Evolutionary conservation across 2,888 invertebrate species (phyloP), one percentile per base, ranked within the genome.

Genomic region (Scaptomyza reducta): DNA sequence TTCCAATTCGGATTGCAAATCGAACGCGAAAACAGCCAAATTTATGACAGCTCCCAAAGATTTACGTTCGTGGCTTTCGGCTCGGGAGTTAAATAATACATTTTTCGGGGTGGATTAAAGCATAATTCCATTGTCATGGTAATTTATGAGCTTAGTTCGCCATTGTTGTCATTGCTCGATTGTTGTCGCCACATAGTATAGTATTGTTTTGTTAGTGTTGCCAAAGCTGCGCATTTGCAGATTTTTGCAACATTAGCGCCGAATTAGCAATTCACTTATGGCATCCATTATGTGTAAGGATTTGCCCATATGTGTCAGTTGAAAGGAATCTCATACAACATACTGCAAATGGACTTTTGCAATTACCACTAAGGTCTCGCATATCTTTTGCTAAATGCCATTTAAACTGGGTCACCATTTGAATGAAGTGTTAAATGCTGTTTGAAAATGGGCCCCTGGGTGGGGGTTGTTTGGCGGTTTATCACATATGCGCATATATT

Each of bases 41-140:
- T 86, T 80, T 84, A 83, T 83, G 83, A 87, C 83, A 87, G 82
- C 72, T 64, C 46, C 51, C 47, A n/a, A 73, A 85, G 83, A 83
- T 83, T 83, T 83, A 87, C 86, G 84, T 68, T 57, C 62, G 49
- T 53, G 45, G 56, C 68, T 50, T 38, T 38, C 3, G 61, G 40
- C 40, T 58, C 54, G 18, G 27, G 53, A 79, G 86, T 82, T 79
- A 86, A 85, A 80, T 85, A 85, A 72, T 79, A 7, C 7, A 7
- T 74, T 82, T 69, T 67, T 53, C 55, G 65, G 87, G 81, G 79
- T 75, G 79, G 79, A 75, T 76, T 81, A 77, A 65, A 64, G 58
- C 72, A 84, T 82, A 79, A 77, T 87, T 74, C 87, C 74, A 85
- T 87, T 84, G 88, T 87, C 84, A 84, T 84, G 84, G 88, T 64